Evolutionary conservation across 2,888 invertebrate species (phyloP), one percentile per base, ranked within the genome.

Genomic region (Oligia latruncula): DNA sequence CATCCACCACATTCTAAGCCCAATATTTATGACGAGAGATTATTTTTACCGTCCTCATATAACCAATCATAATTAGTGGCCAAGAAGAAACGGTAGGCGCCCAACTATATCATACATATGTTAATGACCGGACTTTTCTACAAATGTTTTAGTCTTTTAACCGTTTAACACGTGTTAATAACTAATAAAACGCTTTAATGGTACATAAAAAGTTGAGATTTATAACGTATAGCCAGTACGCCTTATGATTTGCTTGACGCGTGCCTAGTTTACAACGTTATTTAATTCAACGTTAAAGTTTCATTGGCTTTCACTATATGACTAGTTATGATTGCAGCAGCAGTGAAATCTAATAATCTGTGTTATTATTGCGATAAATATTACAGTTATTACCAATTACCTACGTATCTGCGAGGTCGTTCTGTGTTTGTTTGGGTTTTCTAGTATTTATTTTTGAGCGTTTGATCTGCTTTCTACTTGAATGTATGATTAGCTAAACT

Each of bases 161-260:
- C 91, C 94, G 92, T 95, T 95, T 93, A 96, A 95, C 96, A 97
- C 92, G 95, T 97, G 96, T 97, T 97, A 96, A 97, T 97, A 96
- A 95, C 96, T 95, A 96, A 97, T 97, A 97, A 97, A 97, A 96
- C 92, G 92, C 92, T 95, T 96, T 96, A 96, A 96, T 96, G 96
- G 96, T 95, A 95, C 96, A 96, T 97, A 96, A 97, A 97, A 97
- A 96, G 95, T 95, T 93, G 93, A 95, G 96, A 97, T 97, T 96
- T 96, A 97, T 95, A 95, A 95, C 95, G 94, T 94, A 95, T 93
- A 93, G 92, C 92, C 95, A 95, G 94, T 88, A 94, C 93, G 93
- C 92, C 93, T 94, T 94, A 94, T 95, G 94, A 95, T 95, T 90
- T 93, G 92, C 92, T 92, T 89, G 93, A 91, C 93, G 93, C 94